These are phyloP conservation scores for Scaptodrosophila latifasciaeformis DNA, from an alignment of 2,888 invertebrate genomes.

Conservation along the genomic window DNA sequence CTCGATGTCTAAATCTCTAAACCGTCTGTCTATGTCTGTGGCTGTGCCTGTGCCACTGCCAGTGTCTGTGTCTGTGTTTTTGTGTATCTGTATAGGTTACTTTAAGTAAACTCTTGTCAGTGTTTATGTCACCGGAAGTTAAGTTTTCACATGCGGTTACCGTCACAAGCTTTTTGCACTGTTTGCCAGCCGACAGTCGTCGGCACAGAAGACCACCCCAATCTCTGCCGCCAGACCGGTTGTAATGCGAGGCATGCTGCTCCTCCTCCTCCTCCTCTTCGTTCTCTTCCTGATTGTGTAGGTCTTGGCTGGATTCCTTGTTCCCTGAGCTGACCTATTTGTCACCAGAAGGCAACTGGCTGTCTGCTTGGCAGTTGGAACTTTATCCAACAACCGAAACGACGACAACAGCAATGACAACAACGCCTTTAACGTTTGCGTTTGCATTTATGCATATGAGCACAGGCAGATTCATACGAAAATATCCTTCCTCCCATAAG, in stretches of 20 bases:
- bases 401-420: neutral
- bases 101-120: slow-evolving; percentile 65
- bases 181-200: neutral
- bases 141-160: slow-evolving; percentile 68
- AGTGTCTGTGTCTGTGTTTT: neutral
- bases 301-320: no score
- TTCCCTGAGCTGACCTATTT: slow-evolving; percentile 52
- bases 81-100: slow-evolving; percentile 16
- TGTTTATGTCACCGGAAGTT: slow-evolving; percentile 68
- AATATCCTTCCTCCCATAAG: neutral
- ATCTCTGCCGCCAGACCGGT: no score
- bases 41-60: neutral
- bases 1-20: slow-evolving; percentile 20
- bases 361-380: slow-evolving; percentile 6
- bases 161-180: slow-evolving; percentile 32
- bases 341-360: slow-evolving; percentile 25
- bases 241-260: no score
- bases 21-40: slow-evolving; percentile 2
- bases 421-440: slow-evolving; percentile 19
- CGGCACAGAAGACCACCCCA: no score
- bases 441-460: slow-evolving; percentile 55
- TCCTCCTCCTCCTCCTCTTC: neutral
- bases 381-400: neutral
- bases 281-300: no score
- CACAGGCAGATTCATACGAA: neutral